Evolutionary conservation across 1,140 invertebrate species (phyloP), one percentile per base, ranked within the genome.

Genomic region (Aricia agestis): DNA sequence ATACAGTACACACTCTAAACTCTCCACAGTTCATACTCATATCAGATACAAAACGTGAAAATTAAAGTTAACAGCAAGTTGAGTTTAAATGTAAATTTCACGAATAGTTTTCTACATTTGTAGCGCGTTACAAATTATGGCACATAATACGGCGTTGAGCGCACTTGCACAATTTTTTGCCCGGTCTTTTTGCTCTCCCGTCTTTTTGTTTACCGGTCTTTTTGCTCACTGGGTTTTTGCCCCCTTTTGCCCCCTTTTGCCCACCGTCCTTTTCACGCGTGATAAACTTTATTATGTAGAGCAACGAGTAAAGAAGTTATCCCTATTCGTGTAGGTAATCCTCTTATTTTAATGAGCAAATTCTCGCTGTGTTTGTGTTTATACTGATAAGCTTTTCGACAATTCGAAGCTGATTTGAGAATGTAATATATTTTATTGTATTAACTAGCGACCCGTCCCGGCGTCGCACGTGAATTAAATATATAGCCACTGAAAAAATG

Each of bases 251-350:
- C 7, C 18, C 18, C 7, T 61, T 63, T 63, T 63, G 59, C 17
- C 10, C 18, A 59, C 58, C 17, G 58, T 19, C 11, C 59, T 63
- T 63, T 19, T 19, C 9, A 7, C 10, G 4, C 2, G 59, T 25
- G 18, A 63, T 63, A 63, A 63, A 63, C 17, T 63, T 63, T 19
- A 52, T 19, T 63, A 63, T 63, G 59, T 63, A 63, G 19, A 19
- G 19, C 19, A 63, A 11, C 10, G 18, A 17, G 19, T 19, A 18
- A 63, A 63, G 11, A 6, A 63, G 1, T 1, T 63, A 19, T 19
- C 9, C 18, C 17, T 19, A 10, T 19, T 19, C 10, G 17, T 63
- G 4, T 59, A n/a, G n/a, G n/a, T n/a, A 18, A 18, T 17, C 17
- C 17, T 18, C 17, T n/a, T 58, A n/a, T 58, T n/a, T 58, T 15